These are phyloP conservation scores for Nasua narica DNA, from an alignment of 2,797 vertebrate genomes.

Conservation along the genomic window DNA sequence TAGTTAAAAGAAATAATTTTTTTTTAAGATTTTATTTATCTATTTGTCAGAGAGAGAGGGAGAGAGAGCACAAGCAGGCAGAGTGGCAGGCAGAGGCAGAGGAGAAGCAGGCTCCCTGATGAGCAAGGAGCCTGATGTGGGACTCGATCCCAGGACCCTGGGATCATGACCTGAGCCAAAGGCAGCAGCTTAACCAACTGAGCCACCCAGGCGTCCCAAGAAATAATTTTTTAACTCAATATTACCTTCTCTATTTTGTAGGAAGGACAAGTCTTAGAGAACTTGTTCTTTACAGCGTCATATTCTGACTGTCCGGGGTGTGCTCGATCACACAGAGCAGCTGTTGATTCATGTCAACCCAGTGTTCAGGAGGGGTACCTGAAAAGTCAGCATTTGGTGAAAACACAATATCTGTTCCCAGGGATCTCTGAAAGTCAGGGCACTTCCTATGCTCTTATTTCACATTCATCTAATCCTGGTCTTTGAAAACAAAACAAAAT, in stretches of 20 bases:
- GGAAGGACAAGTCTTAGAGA: constrained; percentile 50
- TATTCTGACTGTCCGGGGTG: constrained; percentile 66
- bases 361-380: constrained; percentile 29
- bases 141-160: too few species aligned
- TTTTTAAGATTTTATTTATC: too few species aligned
- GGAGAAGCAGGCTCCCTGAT: too few species aligned
- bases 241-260: constrained; percentile 76
- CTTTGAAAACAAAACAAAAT: not conserved
- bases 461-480: not conserved
- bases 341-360: constrained; percentile 69
- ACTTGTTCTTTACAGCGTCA: constrained; percentile 31
- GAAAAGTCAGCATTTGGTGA: not conserved
- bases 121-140: too few species aligned
- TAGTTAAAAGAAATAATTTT: not conserved
- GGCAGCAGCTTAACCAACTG: too few species aligned
- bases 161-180: too few species aligned
- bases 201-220: too few species aligned
- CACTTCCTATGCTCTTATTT: not conserved
- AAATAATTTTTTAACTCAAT: not conserved
- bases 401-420: not conserved
- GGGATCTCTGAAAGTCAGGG: not conserved
- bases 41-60: too few species aligned
- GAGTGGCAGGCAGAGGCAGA: too few species aligned
- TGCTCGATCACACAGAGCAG: constrained; percentile 36
- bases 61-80: too few species aligned